A percentile compares a stretch with the other conserved stretches of the same genome.
These are phyloP conservation scores for Cygnus olor DNA, from an alignment of 2,797 vertebrate species.

Conservation along the genomic window DNA sequence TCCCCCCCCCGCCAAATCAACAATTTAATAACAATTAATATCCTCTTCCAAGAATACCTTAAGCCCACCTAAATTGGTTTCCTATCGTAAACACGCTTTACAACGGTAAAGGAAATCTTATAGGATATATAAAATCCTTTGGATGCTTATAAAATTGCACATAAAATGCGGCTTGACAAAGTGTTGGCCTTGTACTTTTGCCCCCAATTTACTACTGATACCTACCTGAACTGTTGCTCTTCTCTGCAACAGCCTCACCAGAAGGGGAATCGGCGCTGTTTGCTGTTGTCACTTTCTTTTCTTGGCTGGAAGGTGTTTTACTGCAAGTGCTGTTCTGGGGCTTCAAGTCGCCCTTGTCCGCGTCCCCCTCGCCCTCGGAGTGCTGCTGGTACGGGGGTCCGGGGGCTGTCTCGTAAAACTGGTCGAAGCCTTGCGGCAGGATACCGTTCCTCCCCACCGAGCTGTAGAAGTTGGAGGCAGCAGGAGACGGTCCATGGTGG, in stretches of 20 bases:
- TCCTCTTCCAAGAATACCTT: constrained; percentile 78
- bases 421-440: constrained; percentile 97
- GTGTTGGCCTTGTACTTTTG: constrained; percentile 79
- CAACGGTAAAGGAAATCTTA: constrained; percentile 93
- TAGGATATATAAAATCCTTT: constrained; percentile 97
- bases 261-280: constrained; percentile 85
- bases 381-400: constrained; percentile 77
- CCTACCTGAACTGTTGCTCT: constrained; percentile 91
- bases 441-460: constrained; percentile 94
- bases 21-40: constrained; percentile 73
- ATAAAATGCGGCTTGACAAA: constrained; percentile 87
- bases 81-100: constrained; percentile 97
- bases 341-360: constrained; percentile 87
- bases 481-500: constrained; percentile 86
- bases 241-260: constrained; percentile 89
- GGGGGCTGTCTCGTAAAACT: constrained; percentile 90
- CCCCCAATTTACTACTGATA: constrained; percentile 66
- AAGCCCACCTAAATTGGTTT: constrained; percentile 87
- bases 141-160: constrained; percentile 97
- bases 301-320: constrained; percentile 81
- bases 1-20: constrained; percentile 21
- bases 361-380: constrained; percentile 74
- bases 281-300: constrained; percentile 84
- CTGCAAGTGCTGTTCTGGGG: constrained; percentile 78
- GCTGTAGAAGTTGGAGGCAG: constrained; percentile 91